Evolutionary conservation across 2,113 vertebrate genomes (phyloP), one percentile per base, ranked within the genome.

Genomic region (Arizona elegans): DNA sequence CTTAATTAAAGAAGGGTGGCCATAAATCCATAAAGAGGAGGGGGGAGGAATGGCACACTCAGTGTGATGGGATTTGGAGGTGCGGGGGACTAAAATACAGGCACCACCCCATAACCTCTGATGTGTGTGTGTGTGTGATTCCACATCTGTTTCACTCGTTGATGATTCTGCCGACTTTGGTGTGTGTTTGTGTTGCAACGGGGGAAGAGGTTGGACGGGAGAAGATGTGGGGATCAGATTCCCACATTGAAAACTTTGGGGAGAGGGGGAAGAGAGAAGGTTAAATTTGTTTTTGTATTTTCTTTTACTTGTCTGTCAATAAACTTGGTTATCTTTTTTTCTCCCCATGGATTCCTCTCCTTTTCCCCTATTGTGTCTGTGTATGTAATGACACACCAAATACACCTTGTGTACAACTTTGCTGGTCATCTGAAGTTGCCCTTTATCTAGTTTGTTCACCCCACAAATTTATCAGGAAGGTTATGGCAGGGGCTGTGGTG

Each of bases 221-320:
- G 54, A 50, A 1, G 15, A 7, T 3, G 29, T 2, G n/a, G 11
- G 38, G 24, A 23, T 50, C 23, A 2, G n/a, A 88, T 89, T 47
- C 54, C 55, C 54, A 62, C 47, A 17, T 86, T 9, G 7, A 33
- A 89, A n/a, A 38, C 26, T 29, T 56, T 3, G n/a, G 59, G n/a
- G 91, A 29, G 47, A 15, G 54, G 15, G 62, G 24, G 26, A 56
- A 52, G 86, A 89, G 86, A 92, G 65, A 59, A 53, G n/a, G 55
- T 89, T 58, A 38, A 92, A 62, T 62, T 52, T 62, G 47, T 65
- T 91, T 92, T 91, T 93, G 93, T 86, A 89, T 92, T 88, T 59
- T 93, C 93, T 85, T 88, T 89, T 91, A 62, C 55, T 93, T 24
- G 88, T 92, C 54, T 89, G 93, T 93, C 87, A 93, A 93, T 93